Conservation (phyloP, 2,888 invertebrate genomes). For the Pecten maximus region DNA sequence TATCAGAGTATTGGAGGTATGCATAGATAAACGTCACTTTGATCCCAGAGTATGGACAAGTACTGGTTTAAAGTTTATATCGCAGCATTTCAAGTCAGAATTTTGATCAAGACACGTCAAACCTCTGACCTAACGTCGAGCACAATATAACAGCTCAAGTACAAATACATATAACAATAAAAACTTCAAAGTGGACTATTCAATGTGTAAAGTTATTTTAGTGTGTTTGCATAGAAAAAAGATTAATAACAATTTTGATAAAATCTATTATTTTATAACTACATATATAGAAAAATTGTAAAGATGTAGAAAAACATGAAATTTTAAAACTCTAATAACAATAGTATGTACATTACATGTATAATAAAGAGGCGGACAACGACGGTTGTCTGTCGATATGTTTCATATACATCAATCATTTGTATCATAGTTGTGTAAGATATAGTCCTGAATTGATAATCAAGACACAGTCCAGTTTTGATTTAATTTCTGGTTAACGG, state of each 20-base stretch:
- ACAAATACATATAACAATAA: not conserved
- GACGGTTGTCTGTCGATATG: not conserved
- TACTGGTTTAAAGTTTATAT: not conserved
- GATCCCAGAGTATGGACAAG: not conserved
- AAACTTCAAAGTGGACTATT: not conserved
- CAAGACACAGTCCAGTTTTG: no score
- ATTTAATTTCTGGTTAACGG: no score
- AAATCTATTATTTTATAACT: constrained; percentile 11
- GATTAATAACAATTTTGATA: not conserved
- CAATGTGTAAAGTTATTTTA: not conserved
- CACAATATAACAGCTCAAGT: not conserved
- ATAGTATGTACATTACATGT: not conserved
- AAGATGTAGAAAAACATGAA: not conserved
- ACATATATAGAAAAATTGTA: not conserved
- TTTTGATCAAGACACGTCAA: not conserved
- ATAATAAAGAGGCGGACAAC: not conserved
- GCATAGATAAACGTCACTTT: not conserved
- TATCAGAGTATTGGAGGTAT: not conserved
- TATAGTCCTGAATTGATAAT: no score
- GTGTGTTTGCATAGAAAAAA: constrained; percentile 19
- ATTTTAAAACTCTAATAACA: not conserved
- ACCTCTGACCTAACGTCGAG: not conserved
- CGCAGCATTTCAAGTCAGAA: not conserved
- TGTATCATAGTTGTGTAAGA: no score
- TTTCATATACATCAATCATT: not conserved